Percentiles rank a stretch among this genome's conserved stretches.
phyloP scores from a whole-genome alignment of 1,140 invertebrate genomes.

The Leptoteleia sp. region DNA sequence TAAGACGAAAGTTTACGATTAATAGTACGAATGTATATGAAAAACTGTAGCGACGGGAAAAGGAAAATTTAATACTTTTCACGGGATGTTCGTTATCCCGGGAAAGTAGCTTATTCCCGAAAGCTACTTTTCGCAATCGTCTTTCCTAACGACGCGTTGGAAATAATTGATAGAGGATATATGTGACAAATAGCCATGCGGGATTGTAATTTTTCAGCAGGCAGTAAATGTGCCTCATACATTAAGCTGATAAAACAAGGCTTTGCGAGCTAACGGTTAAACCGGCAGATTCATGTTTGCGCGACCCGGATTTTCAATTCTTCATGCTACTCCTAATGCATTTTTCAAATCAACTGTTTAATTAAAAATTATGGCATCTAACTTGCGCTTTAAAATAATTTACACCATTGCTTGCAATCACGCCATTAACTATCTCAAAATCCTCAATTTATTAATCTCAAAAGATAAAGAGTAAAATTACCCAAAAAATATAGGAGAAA shows the following conservation, averaged over 20 bases:
- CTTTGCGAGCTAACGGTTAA: conserved; percentile 54
- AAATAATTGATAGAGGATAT: conserved; percentile 61
- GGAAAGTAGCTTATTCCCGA: conserved; percentile 35
- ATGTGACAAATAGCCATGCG: conserved; percentile 58
- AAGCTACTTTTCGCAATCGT: conserved; percentile 49
- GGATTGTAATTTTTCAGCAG: conserved; percentile 60
- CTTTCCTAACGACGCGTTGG: conserved; percentile 36
- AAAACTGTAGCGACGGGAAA: too few species aligned
- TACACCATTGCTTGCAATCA: too few species aligned
- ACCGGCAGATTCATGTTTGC: conserved; percentile 46
- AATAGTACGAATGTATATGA: too few species aligned
- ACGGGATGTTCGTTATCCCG: conserved; percentile 16
- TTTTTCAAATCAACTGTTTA: conserved; percentile 27
- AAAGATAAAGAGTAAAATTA: too few species aligned
- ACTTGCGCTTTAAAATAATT: too few species aligned
- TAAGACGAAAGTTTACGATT: too few species aligned
- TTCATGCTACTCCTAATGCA: conserved; percentile 47
- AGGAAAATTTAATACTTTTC: conserved; percentile 12
- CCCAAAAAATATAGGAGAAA: too few species aligned
- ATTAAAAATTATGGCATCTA: too few species aligned
- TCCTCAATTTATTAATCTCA: too few species aligned
- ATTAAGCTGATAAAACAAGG: conserved; percentile 63
- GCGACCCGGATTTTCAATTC: conserved; percentile 59
- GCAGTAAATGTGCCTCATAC: conserved; percentile 54
- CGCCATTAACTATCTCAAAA: too few species aligned